A percentile compares a stretch with the other conserved stretches of the same genome.
These are phyloP conservation scores for Poeciliopsis turneri DNA, from an alignment of 2,797 vertebrate genomes.

Conservation along the genomic window DNA sequence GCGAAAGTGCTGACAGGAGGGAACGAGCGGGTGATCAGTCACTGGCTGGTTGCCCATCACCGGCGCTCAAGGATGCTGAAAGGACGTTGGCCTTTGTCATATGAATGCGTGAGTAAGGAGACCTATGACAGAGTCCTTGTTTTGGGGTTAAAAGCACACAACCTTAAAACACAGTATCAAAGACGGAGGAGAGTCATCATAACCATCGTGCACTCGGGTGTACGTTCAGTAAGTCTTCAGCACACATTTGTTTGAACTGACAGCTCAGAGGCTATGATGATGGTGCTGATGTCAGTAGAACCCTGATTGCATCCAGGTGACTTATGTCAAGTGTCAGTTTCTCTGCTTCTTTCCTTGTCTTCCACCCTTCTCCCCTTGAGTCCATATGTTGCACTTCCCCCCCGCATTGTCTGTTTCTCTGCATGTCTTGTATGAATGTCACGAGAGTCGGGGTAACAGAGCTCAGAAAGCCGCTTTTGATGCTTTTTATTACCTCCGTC, in stretches of 20 bases:
- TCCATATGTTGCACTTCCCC: slow-evolving; percentile 50
- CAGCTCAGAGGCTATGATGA: slow-evolving; percentile 38
- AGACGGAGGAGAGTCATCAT: slow-evolving; percentile 18
- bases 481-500: slow-evolving; percentile 71
- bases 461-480: slow-evolving; percentile 47
- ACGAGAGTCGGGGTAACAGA: slow-evolving; percentile 38
- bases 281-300: slow-evolving; percentile 19
- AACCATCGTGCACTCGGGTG: slow-evolving; percentile 3
- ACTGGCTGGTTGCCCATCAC: slow-evolving; percentile 71
- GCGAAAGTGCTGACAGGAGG: slow-evolving; percentile 77
- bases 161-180: slow-evolving; percentile 13
- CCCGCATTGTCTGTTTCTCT: slow-evolving; percentile 26
- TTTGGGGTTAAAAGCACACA: slow-evolving; percentile 65
- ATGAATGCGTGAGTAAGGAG: slow-evolving; percentile 53
- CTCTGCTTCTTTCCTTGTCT: slow-evolving; percentile 31
- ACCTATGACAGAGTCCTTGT: slow-evolving; percentile 49
- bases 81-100: slow-evolving; percentile 71
- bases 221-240: slow-evolving; percentile 4
- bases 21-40: slow-evolving; percentile 66
- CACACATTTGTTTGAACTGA: slow-evolving; percentile 35
- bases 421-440: slow-evolving; percentile 61
- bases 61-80: slow-evolving; percentile 73
- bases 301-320: slow-evolving; percentile 57
- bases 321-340: slow-evolving; percentile 69
- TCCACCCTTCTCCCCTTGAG: slow-evolving; percentile 19